phyloP scores from a whole-genome alignment of 2,113 vertebrate species.

The Micronisus gabar region DNA sequence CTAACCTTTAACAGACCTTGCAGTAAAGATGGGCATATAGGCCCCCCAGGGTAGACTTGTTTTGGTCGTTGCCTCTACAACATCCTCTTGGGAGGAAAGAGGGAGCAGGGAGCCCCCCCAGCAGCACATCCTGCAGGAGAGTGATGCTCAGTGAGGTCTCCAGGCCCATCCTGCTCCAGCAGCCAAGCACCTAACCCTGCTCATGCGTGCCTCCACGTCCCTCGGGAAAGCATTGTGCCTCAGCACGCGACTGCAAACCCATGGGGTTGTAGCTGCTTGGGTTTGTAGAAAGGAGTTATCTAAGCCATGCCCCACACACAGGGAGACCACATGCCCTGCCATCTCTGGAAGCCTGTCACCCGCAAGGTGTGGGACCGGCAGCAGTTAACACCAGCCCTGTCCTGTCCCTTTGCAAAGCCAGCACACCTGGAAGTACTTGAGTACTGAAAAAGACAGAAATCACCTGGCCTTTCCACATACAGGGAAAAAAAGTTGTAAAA shows the following conservation, averaged over 20 bases:
- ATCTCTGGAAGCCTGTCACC: background rate
- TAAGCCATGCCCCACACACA: background rate
- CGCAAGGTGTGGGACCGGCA: background rate
- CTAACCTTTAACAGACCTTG: background rate
- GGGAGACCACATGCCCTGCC: background rate
- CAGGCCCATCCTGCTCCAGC: background rate
- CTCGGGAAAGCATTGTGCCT: background rate
- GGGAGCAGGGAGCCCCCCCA: background rate
- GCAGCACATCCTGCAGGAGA: background rate
- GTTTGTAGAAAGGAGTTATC: background rate
- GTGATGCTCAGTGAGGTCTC: background rate
- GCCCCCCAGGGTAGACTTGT: too few relatives aligned
- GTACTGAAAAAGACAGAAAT: background rate
- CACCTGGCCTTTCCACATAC: background rate
- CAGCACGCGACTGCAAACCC: rapidly evolving
- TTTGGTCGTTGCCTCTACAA: background rate
- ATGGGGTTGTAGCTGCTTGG: background rate
- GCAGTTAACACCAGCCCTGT: background rate
- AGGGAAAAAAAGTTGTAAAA: background rate
- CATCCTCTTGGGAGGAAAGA: background rate
- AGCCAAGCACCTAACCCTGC: rapidly evolving
- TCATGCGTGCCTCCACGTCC: rapidly evolving
- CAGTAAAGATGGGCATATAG: background rate
- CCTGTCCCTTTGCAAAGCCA: background rate
- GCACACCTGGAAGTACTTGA: background rate